Evolutionary conservation across 2,888 invertebrate genomes (phyloP), one percentile per base, ranked within the genome.

Genomic region (Zeuzera pyrina): DNA sequence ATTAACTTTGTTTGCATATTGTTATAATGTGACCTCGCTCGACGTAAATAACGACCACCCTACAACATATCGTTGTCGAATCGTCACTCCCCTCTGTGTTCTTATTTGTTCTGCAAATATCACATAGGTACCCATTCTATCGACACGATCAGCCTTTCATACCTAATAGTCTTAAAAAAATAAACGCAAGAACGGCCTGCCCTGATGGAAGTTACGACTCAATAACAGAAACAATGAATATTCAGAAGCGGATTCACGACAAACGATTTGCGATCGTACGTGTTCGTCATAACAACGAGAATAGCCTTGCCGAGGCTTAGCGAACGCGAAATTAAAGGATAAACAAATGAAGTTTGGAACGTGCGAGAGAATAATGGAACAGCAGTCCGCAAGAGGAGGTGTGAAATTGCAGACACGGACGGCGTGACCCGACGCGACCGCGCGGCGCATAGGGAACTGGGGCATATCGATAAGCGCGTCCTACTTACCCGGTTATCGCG

Each of bases 301-400:
- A 79, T 79, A 83, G 81, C 73, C 67, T 64, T 60, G 51, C 66
- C n/a, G n/a, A 64, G 57, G 58, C 28, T 25, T 56, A 57, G 60
- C 61, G 64, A 53, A 65, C 67, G 72, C 60, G 71, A 76, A 74
- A 81, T 79, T 78, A 78, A 81, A 78, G 79, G 79, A 83, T 81
- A 83, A 83, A 83, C 81, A 83, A 78, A 78, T 74, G 77, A 74
- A 69, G 63, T 66, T 59, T 49, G 71, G 59, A 58, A 62, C 72
- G 66, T 52, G 59, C 65, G 71, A 67, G 65, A 66, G 68, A 63
- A 72, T 76, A 76, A 73, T 78, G 74, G 64, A 67, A 62, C 65
- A 73, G 61, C 78, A 81, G 79, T 81, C 64, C 64, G 72, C 69
- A 58, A 57, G 70, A 73, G 62, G 63, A 71, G 78, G 73, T 74